Percentiles rank a stretch among this genome's conserved stretches.
These are phyloP conservation scores for Halocynthia aurantium DNA, from an alignment of 23 tunicate genomes.

Conservation along the genomic window DNA sequence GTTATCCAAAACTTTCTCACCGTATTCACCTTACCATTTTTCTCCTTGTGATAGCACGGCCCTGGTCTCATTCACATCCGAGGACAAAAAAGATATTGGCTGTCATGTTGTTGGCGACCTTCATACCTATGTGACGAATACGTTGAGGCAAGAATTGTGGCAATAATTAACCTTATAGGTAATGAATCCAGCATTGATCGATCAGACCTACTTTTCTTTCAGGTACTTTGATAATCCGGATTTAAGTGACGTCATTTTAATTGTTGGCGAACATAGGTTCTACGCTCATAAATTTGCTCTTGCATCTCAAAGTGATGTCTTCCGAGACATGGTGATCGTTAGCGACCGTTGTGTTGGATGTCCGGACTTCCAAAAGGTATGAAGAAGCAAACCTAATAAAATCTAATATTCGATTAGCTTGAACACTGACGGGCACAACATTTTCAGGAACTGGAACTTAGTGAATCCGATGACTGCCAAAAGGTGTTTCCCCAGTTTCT, in stretches of 20 bases:
- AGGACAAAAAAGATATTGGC: slow-evolving; percentile 20
- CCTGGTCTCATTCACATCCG: slow-evolving; percentile 14
- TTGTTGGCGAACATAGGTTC: slow-evolving; percentile 75
- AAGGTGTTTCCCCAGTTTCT: slow-evolving; percentile 73
- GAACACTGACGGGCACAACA: background rate
- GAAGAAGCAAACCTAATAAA: background rate
- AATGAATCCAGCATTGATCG: background rate
- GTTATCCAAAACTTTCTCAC: background rate
- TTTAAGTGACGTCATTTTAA: slow-evolving; percentile 75
- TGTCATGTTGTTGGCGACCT: slow-evolving; percentile 95
- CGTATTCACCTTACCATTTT: slow-evolving; percentile 3
- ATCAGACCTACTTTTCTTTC: background rate
- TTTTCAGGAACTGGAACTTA: slow-evolving; percentile 68
- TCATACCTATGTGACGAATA: slow-evolving; percentile 54
- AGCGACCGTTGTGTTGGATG: slow-evolving; percentile 75
- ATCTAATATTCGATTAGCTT: background rate
- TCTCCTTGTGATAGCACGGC: slow-evolving; percentile 37
- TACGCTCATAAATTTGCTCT: slow-evolving; percentile 91
- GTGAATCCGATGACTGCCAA: slow-evolving; percentile 87
- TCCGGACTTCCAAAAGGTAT: slow-evolving; percentile 82
- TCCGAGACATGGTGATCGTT: slow-evolving; percentile 87
- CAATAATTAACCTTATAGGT: background rate
- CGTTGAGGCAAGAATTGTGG: slow-evolving; percentile 33
- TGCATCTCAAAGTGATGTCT: slow-evolving; percentile 90
- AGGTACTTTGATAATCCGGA: slow-evolving; percentile 92